Percentiles rank a stretch among this genome's conserved stretches.
Evolutionary conservation across 2,113 vertebrate species (phyloP).

Genomic region (Limanda limanda): DNA sequence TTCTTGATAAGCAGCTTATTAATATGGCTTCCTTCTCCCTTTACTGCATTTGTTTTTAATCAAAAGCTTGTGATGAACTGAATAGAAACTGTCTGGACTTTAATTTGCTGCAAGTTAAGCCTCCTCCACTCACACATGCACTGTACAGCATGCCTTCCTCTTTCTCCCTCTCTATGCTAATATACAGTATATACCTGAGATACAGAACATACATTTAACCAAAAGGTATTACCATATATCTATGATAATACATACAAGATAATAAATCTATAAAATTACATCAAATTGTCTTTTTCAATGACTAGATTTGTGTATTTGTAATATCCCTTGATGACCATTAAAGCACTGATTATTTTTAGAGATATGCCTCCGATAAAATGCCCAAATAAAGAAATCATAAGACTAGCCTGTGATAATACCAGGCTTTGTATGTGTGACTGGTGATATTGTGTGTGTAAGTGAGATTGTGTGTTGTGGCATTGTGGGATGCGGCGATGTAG

Average conservation of each 20-base stretch:
- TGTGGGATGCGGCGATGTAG: slow-evolving; percentile 25
- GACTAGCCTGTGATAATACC: slow-evolving; percentile 33
- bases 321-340: not conserved
- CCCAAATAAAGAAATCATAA: slow-evolving; percentile 44
- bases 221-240: not conserved
- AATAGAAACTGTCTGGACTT: slow-evolving; percentile 63
- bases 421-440: slow-evolving; percentile 28
- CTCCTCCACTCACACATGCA: not conserved
- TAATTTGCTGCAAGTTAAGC: slow-evolving; percentile 55
- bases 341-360: not conserved
- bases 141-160: not conserved
- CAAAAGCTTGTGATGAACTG: slow-evolving; percentile 71
- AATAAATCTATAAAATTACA: not conserved
- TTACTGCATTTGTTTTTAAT: slow-evolving; percentile 73
- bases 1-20: slow-evolving; percentile 68
- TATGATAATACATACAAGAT: not conserved
- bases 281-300: not conserved
- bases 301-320: not conserved
- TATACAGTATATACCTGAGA: not conserved
- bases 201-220: not conserved
- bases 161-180: not conserved
- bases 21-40: slow-evolving; percentile 59
- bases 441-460: slow-evolving; percentile 4
- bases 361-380: slow-evolving; percentile 5
- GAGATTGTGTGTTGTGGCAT: slow-evolving; percentile 18